Conservation (phyloP, 2,113 vertebrate species). For the Micronycteris hirsuta region DNA sequence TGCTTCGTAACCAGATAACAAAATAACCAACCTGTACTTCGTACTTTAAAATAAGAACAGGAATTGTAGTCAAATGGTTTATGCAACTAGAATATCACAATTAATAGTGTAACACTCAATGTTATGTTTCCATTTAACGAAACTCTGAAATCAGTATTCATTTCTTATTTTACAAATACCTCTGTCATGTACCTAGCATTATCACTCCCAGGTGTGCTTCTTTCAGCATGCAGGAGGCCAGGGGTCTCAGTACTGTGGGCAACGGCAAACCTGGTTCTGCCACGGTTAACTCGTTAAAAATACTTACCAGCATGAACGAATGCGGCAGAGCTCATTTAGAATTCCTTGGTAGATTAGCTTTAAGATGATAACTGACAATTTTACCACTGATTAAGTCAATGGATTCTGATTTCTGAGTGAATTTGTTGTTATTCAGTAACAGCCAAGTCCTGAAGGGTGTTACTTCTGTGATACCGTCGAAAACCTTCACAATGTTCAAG, state of each 20-base stretch:
- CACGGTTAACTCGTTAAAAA: conserved; percentile 8
- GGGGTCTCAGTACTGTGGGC: conserved; percentile 11
- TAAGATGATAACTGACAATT: conserved; percentile 55
- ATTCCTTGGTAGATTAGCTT: conserved; percentile 54
- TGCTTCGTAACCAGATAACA: background rate
- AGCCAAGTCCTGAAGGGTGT: conserved; percentile 32
- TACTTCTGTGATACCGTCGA: background rate
- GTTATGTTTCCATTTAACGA: conserved; percentile 19
- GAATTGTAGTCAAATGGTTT: background rate
- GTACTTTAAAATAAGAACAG: background rate
- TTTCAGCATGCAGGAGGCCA: conserved; percentile 41
- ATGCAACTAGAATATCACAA: conserved; percentile 11
- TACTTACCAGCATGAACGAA: conserved; percentile 67
- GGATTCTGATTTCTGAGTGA: conserved; percentile 36
- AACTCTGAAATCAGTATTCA: background rate
- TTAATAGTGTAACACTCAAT: background rate
- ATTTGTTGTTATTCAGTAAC: conserved; percentile 20
- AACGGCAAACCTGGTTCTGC: conserved; percentile 26
- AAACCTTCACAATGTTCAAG: conserved; percentile 28
- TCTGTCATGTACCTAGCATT: conserved; percentile 35
- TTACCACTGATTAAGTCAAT: conserved; percentile 44
- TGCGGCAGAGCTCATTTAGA: conserved; percentile 47
- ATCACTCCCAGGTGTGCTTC: conserved; percentile 39
- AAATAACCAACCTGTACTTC: conserved; percentile 21
- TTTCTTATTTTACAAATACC: conserved; percentile 50